These are phyloP conservation scores for Camelus bactrianus DNA, from an alignment of 2,113 vertebrate genomes.

Conservation along the genomic window DNA sequence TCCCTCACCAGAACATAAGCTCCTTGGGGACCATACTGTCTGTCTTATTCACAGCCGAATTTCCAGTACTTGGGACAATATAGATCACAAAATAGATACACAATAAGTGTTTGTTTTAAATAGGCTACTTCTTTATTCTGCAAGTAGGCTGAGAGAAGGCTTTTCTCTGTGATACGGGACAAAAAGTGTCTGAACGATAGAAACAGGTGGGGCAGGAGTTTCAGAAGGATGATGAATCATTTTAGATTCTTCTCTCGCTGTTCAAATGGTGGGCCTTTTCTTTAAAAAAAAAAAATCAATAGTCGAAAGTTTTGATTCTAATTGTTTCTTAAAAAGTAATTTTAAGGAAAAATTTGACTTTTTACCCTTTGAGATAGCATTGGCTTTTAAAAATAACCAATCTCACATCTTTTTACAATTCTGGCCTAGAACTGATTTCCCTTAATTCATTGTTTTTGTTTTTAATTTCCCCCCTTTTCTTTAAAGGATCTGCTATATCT, in stretches of 20 bases:
- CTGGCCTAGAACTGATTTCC: not conserved
- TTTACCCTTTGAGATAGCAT: not conserved
- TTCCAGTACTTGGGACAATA: not conserved
- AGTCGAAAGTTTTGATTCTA: not conserved
- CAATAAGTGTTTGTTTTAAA: constrained; percentile 1
- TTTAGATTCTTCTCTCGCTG: not conserved
- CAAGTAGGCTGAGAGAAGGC: not conserved
- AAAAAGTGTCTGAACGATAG: not conserved
- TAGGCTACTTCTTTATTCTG: constrained; percentile 39
- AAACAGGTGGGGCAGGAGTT: not conserved
- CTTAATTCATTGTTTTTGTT: constrained; percentile 24
- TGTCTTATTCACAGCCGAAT: not conserved
- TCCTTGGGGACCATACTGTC: not conserved
- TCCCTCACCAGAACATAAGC: not conserved
- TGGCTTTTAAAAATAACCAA: constrained; percentile 13
- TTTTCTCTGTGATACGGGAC: not conserved
- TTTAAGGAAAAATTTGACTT: constrained; percentile 43
- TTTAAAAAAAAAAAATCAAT: not conserved
- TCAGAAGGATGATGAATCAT: constrained; percentile 8
- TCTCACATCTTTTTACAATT: constrained; percentile 23
- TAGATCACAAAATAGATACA: not conserved
- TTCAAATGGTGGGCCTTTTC: not conserved
- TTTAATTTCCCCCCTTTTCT: not conserved
- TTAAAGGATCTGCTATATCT: not conserved
- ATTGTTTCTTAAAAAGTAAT: constrained; percentile 32